A percentile compares a stretch with the other conserved stretches of the same genome.
Evolutionary conservation across 1,140 invertebrate species (phyloP).

Genomic region (Spodoptera frugiperda): DNA sequence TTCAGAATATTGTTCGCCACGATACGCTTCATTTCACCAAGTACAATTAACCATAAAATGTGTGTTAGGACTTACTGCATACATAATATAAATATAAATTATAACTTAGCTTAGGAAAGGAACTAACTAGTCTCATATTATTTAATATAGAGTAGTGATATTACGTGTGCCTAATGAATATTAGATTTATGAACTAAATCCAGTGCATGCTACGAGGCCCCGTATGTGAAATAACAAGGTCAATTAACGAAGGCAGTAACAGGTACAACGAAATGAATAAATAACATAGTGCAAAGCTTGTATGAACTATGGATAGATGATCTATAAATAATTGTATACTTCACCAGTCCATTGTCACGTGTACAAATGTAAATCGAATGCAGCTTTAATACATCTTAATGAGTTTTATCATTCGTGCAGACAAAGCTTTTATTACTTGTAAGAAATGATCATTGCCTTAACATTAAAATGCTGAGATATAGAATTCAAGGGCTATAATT

Average conservation of each 20-base stretch:
- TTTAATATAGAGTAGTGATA: slow-evolving; percentile 78
- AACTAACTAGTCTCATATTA: slow-evolving; percentile 86
- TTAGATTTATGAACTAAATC: slow-evolving; percentile 49
- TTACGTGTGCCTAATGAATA: slow-evolving; percentile 79
- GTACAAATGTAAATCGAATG: slow-evolving; percentile 33
- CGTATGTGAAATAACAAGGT: slow-evolving; percentile 30
- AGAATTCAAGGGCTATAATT: slow-evolving; percentile 25
- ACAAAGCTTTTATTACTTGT: slow-evolving; percentile 37
- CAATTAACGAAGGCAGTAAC: slow-evolving; percentile 34
- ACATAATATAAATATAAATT: slow-evolving; percentile 70
- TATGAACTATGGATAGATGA: slow-evolving; percentile 30
- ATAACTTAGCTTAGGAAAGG: slow-evolving; percentile 75
- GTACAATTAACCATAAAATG: slow-evolving; percentile 75
- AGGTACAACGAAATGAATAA: slow-evolving; percentile 54
- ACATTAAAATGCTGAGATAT: slow-evolving; percentile 36
- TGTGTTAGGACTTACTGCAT: slow-evolving; percentile 44
- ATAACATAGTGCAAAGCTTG: slow-evolving; percentile 41
- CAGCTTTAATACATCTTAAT: slow-evolving; percentile 27
- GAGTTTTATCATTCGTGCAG: slow-evolving; percentile 39
- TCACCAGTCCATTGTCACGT: background rate
- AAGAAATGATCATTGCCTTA: slow-evolving; percentile 43
- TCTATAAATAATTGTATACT: background rate
- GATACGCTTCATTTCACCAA: slow-evolving; percentile 82
- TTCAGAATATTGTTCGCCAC: slow-evolving; percentile 68
- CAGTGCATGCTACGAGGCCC: slow-evolving; percentile 38